Evolutionary conservation across 2,113 vertebrate species (phyloP).

Genomic region (Carassius carassius): DNA sequence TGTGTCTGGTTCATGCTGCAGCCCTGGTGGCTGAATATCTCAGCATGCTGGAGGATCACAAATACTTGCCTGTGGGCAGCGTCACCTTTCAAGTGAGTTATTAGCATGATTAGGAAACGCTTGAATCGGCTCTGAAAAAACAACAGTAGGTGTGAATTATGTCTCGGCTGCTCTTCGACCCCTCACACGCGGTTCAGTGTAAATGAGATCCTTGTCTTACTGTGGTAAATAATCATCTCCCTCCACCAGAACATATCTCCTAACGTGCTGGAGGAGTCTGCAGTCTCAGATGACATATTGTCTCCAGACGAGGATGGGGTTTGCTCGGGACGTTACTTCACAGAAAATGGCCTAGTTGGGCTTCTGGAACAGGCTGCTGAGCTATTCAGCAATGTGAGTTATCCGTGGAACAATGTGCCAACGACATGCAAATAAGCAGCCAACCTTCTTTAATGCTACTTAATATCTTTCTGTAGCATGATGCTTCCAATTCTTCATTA

Average conservation of each 20-base stretch:
- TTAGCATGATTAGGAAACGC: conserved; percentile 13
- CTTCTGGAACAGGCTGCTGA: conserved; percentile 93
- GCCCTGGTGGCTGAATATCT: conserved; percentile 95
- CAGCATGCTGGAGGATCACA: conserved; percentile 96
- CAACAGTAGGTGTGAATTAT: conserved; percentile 28
- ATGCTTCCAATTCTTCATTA: neutral
- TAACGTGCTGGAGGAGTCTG: conserved; percentile 95
- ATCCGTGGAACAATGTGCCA: neutral
- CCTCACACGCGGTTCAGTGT: neutral
- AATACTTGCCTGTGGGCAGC: conserved; percentile 92
- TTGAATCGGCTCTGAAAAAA: conserved; percentile 20
- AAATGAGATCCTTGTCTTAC: conserved; percentile 51
- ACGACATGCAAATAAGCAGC: neutral
- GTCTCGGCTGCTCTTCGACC: neutral
- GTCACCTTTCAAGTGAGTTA: conserved; percentile 90
- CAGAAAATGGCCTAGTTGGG: conserved; percentile 89
- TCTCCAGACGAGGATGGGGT: conserved; percentile 96
- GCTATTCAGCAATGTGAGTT: conserved; percentile 90
- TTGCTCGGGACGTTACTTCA: conserved; percentile 95
- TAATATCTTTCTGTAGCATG: neutral
- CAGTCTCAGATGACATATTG: conserved; percentile 94
- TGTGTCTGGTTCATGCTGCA: conserved; percentile 94
- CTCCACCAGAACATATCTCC: conserved; percentile 87
- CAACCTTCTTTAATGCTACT: neutral
- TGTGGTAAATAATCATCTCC: conserved; percentile 61